These are phyloP conservation scores for Harpegnathos saltator DNA, from an alignment of 1,140 invertebrate species.

Conservation along the genomic window DNA sequence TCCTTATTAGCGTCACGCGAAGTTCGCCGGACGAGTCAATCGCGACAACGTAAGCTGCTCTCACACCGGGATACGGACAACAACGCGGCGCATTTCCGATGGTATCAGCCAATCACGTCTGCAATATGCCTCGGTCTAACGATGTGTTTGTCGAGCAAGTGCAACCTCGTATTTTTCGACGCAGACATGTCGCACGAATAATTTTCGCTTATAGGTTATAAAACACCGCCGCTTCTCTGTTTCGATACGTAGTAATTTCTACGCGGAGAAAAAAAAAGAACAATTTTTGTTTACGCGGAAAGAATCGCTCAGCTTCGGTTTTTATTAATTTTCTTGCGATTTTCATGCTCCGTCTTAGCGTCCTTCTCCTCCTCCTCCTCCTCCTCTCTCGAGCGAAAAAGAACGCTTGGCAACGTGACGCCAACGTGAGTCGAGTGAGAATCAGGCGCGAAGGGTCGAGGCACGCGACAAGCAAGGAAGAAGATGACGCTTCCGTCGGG, in stretches of 20 bases:
- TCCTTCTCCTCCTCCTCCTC: too few species aligned
- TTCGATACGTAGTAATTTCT: too few species aligned
- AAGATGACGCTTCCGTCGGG: slow-evolving; percentile 44
- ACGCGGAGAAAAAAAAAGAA: too few species aligned
- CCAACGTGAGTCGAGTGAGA: background rate
- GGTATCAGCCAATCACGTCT: background rate
- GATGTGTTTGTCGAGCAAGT: background rate
- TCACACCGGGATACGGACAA: slow-evolving; percentile 4
- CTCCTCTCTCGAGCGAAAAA: too few species aligned
- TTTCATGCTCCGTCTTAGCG: too few species aligned
- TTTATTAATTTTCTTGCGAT: background rate
- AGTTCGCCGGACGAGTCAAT: slow-evolving; percentile 46
- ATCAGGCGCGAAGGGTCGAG: slow-evolving; percentile 7
- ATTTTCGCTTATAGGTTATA: too few species aligned
- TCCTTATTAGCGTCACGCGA: slow-evolving; percentile 63
- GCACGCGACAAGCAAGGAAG: slow-evolving; percentile 20
- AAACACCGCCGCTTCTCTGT: too few species aligned
- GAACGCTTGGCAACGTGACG: slow-evolving; percentile 1
- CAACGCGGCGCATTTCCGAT: background rate
- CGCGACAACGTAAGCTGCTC: slow-evolving; percentile 19
- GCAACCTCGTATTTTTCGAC: background rate
- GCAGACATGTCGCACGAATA: background rate
- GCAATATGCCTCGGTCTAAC: background rate
- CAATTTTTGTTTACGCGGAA: too few species aligned
- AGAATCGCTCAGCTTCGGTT: too few species aligned